A percentile compares a stretch with the other conserved stretches of the same genome.
Evolutionary conservation across 2,888 invertebrate species (phyloP).

Genomic region (Elegia similella): DNA sequence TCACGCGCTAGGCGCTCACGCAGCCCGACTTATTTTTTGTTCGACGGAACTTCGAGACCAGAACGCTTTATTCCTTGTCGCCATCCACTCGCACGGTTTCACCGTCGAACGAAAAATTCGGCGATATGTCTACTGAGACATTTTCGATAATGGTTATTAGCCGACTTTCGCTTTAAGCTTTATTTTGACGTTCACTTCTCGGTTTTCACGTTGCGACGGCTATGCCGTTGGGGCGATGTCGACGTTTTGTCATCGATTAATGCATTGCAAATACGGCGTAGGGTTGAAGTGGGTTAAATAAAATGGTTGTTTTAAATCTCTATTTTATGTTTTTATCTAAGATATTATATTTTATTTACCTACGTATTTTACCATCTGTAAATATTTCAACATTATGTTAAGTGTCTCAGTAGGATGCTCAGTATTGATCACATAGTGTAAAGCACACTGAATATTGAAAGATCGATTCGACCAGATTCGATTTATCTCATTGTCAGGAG

Average conservation of each 20-base stretch:
- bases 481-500: slow-evolving; percentile 28
- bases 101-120: slow-evolving; percentile 7
- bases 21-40: slow-evolving; percentile 1
- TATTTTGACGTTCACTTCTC: not conserved
- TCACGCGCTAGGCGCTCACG: slow-evolving; percentile 62
- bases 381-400: slow-evolving; percentile 9
- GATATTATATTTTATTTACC: slow-evolving; percentile 8
- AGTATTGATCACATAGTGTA: slow-evolving; percentile 10
- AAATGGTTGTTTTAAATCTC: not conserved
- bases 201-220: not conserved
- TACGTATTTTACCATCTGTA: slow-evolving; percentile 4
- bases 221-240: not conserved
- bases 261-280: not conserved
- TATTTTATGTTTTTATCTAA: slow-evolving; percentile 2
- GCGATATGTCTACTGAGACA: slow-evolving; percentile 10
- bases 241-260: not conserved
- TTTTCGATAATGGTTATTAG: not conserved
- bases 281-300: not conserved
- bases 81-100: not conserved
- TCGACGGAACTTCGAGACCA: not conserved
- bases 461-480: slow-evolving; percentile 9
- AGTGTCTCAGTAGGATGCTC: slow-evolving; percentile 20
- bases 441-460: slow-evolving; percentile 20
- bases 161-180: slow-evolving; percentile 1
- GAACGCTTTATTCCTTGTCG: not conserved